Conservation (phyloP, 2,113 vertebrate species). For the Spea multiplicata region DNA sequence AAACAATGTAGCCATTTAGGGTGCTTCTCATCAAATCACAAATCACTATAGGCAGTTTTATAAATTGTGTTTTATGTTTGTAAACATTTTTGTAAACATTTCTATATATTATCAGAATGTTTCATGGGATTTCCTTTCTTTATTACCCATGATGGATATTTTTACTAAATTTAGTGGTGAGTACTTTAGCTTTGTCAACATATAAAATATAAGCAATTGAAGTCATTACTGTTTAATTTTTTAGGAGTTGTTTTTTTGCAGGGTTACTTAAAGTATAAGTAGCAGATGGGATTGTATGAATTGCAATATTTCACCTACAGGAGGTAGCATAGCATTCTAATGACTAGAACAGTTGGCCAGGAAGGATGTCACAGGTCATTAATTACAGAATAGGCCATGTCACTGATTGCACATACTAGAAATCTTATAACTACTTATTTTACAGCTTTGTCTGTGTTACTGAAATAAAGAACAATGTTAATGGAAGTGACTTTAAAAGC, state of each 20-base stretch:
- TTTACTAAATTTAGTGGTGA: too few relatives aligned
- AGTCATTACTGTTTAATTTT: too few relatives aligned
- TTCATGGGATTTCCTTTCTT: too few relatives aligned
- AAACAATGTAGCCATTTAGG: background rate
- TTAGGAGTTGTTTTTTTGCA: background rate
- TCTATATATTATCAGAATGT: too few relatives aligned
- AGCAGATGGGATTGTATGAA: background rate
- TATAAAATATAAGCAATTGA: too few relatives aligned
- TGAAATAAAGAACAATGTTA: background rate
- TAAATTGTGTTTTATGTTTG: too few relatives aligned
- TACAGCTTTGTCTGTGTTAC: background rate
- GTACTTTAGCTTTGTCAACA: too few relatives aligned
- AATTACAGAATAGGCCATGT: conserved; percentile 1
- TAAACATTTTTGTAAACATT: too few relatives aligned
- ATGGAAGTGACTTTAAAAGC: background rate
- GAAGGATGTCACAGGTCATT: conserved; percentile 13
- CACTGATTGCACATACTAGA: background rate
- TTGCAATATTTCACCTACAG: conserved; percentile 5
- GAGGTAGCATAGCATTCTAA: background rate
- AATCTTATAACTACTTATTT: background rate
- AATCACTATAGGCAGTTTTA: too few relatives aligned
- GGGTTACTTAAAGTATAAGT: conserved; percentile 1
- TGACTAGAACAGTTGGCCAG: conserved; percentile 11
- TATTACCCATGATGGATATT: too few relatives aligned
- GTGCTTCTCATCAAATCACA: background rate